Evolutionary conservation across 2,888 invertebrate species (phyloP).

Genomic region (Sussaba pulchella): DNA sequence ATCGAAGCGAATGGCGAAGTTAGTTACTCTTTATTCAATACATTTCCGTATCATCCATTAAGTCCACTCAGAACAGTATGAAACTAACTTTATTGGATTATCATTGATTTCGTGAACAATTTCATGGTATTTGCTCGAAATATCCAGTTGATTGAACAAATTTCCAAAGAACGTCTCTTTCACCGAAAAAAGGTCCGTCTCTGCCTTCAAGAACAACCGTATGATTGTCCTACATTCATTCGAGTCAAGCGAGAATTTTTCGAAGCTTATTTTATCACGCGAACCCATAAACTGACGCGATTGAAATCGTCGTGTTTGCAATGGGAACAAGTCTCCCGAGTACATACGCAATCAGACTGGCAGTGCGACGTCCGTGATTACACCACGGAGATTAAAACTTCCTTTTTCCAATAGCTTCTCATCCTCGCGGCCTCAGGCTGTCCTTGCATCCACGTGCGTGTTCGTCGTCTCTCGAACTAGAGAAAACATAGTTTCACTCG

Average conservation of each 20-base stretch:
- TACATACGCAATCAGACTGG: slow-evolving; percentile 43
- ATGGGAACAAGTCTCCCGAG: slow-evolving; percentile 34
- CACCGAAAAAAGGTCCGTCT: neutral
- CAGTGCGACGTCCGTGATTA: slow-evolving; percentile 36
- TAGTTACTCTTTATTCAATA: too few species aligned
- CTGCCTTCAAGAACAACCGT: neutral
- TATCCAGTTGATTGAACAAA: too few species aligned
- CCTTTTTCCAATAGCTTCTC: slow-evolving; percentile 4
- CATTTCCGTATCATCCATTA: too few species aligned
- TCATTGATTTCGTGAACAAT: too few species aligned
- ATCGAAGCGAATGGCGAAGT: too few species aligned
- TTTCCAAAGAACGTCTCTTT: too few species aligned
- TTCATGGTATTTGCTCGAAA: too few species aligned
- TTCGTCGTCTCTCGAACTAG: slow-evolving; percentile 23
- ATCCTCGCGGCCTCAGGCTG: neutral
- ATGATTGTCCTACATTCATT: slow-evolving; percentile 17
- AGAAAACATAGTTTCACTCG: slow-evolving; percentile 49
- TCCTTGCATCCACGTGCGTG: slow-evolving; percentile 8
- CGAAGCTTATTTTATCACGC: slow-evolving; percentile 2
- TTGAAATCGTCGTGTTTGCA: slow-evolving; percentile 23
- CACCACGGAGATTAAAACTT: slow-evolving; percentile 56
- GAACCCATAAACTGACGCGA: neutral
- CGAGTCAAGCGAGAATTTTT: neutral
- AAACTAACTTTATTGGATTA: too few species aligned
- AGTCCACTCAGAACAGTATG: too few species aligned